A percentile compares a stretch with the other conserved stretches of the same genome.
Evolutionary conservation across 2,888 invertebrate species (phyloP).

Genomic region (Phoenoteleia sp.): DNA sequence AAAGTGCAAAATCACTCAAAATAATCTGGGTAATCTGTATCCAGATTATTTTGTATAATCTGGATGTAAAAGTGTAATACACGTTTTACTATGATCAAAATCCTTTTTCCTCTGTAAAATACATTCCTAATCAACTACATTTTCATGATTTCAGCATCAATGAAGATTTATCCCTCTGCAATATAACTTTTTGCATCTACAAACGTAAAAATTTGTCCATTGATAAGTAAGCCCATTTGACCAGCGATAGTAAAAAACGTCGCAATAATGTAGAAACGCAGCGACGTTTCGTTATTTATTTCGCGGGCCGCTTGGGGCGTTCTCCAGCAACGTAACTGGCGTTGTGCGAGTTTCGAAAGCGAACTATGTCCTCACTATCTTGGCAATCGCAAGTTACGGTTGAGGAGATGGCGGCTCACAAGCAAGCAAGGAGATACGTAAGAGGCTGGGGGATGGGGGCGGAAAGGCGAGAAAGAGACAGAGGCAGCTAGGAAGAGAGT

Average conservation of each 20-base stretch:
- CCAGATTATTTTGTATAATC: no score
- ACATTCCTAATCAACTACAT: no score
- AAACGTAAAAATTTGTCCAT: no score
- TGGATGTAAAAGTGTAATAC: no score
- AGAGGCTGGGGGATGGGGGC: slow-evolving; percentile 23
- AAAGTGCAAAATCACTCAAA: no score
- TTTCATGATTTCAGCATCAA: no score
- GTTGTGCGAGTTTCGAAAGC: slow-evolving; percentile 50
- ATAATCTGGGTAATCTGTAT: no score
- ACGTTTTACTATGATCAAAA: no score
- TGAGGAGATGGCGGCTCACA: slow-evolving; percentile 69
- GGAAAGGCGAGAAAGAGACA: slow-evolving; percentile 30
- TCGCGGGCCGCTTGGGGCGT: slow-evolving; percentile 16
- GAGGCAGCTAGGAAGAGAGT: slow-evolving; percentile 32
- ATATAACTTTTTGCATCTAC: no score
- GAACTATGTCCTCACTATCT: slow-evolving; percentile 80
- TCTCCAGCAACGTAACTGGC: slow-evolving; percentile 37
- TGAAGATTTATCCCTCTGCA: no score
- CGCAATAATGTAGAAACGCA: slow-evolving; percentile 1
- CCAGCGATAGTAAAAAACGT: neutral
- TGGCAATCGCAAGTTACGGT: slow-evolving; percentile 82
- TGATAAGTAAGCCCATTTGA: neutral
- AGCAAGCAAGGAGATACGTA: slow-evolving; percentile 72
- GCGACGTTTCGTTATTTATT: slow-evolving; percentile 37
- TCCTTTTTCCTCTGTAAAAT: no score